A percentile compares a stretch with the other conserved stretches of the same genome.
phyloP scores from a whole-genome alignment of 2,797 vertebrate genomes.

The Hemitrygon akajei region DNA sequence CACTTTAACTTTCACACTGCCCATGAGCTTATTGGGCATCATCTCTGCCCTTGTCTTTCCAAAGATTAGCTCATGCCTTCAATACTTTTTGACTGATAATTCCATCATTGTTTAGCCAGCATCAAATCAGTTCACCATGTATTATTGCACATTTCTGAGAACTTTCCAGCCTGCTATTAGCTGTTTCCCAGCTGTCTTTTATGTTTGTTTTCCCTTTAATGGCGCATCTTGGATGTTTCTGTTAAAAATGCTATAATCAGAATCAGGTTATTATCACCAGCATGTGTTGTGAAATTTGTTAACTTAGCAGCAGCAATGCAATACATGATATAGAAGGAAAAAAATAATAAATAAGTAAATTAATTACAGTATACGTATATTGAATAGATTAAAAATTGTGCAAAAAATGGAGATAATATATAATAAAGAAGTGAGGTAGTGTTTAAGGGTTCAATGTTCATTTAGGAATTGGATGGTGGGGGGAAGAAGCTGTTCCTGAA shows the following conservation, averaged over 20 bases:
- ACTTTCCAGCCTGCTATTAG: background rate
- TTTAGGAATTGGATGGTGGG: too few relatives aligned
- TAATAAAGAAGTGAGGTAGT: too few relatives aligned
- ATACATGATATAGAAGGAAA: too few relatives aligned
- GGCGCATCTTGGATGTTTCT: background rate
- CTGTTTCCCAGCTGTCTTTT: background rate
- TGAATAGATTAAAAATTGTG: too few relatives aligned
- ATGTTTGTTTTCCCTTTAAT: background rate
- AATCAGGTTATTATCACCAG: too few relatives aligned
- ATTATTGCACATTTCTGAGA: background rate
- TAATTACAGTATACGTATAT: too few relatives aligned
- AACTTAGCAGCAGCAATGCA: too few relatives aligned
- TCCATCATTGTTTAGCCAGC: background rate
- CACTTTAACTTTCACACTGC: background rate
- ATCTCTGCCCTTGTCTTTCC: background rate
- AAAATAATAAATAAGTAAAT: too few relatives aligned
- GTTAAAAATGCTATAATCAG: background rate
- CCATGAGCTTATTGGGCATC: background rate
- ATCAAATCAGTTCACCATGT: background rate
- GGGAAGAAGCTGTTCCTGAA: too few relatives aligned
- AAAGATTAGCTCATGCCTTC: background rate
- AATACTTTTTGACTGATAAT: background rate
- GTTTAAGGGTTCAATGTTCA: too few relatives aligned
- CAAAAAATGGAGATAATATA: too few relatives aligned
- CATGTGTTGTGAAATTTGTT: too few relatives aligned